These are phyloP conservation scores for Nomada ruficornis DNA, from an alignment of 2,888 invertebrate genomes.

Conservation along the genomic window DNA sequence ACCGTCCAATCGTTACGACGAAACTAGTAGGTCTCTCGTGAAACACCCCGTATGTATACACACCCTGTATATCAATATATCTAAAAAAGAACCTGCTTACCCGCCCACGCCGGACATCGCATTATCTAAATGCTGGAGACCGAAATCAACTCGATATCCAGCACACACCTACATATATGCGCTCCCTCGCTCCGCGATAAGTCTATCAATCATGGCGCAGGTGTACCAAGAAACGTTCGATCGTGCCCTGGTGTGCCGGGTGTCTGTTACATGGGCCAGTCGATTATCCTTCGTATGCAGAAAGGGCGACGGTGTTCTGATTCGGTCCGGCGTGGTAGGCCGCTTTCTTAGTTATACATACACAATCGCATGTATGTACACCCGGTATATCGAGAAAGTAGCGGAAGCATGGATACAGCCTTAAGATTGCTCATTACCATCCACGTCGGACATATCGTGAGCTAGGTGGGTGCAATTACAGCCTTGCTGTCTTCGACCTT, in stretches of 20 bases:
- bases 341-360: conserved; percentile 23
- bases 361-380: too few species aligned
- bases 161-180: background rate
- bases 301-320: conserved; percentile 1
- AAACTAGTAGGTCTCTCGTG: too few species aligned
- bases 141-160: background rate
- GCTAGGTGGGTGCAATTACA: conserved; percentile 81
- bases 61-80: background rate
- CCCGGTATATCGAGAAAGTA: conserved; percentile 3
- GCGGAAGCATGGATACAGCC: conserved; percentile 30
- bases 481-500: conserved; percentile 1
- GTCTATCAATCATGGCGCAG: conserved; percentile 50
- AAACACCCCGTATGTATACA: too few species aligned
- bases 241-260: conserved; percentile 6
- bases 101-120: conserved; percentile 94
- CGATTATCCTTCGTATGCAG: conserved; percentile 4
- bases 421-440: conserved; percentile 37
- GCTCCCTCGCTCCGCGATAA: conserved; percentile 8
- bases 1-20: too few species aligned
- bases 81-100: conserved; percentile 84
- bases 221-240: background rate
- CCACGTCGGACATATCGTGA: conserved; percentile 59
- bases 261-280: conserved; percentile 14
- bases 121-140: conserved; percentile 88
- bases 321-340: conserved; percentile 61